A percentile compares a stretch with the other conserved stretches of the same genome.
phyloP scores from a whole-genome alignment of 2,888 invertebrate species.

The Bimastos eiseni region DNA sequence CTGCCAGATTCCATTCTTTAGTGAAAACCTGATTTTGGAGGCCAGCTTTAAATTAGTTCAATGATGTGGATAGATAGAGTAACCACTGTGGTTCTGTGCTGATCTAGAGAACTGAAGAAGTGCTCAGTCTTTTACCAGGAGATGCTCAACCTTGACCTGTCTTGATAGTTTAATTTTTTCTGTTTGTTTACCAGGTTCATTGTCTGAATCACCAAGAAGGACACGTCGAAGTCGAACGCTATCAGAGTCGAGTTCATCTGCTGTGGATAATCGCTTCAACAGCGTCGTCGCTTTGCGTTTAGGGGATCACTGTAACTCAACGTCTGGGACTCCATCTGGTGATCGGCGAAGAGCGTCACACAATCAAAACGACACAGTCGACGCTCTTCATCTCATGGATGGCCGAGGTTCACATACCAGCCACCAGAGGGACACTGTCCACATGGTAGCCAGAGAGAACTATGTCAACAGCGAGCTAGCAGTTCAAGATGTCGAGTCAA shows the following conservation, averaged over 20 bases:
- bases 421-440: background rate
- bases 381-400: slow-evolving; percentile 21
- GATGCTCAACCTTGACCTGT: background rate
- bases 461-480: background rate
- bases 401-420: background rate
- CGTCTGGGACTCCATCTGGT: background rate
- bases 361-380: background rate
- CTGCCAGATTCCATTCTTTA: too few species aligned
- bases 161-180: background rate
- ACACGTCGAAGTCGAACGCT: background rate
- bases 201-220: background rate
- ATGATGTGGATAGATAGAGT: background rate
- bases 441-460: background rate
- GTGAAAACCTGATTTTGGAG: too few species aligned
- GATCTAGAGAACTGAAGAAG: background rate
- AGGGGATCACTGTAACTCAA: background rate
- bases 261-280: background rate
- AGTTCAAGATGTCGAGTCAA: background rate
- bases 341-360: background rate
- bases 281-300: background rate
- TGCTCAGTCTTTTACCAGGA: background rate
- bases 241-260: slow-evolving; percentile 8
- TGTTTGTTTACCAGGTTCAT: background rate
- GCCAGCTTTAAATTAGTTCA: too few species aligned
- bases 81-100: background rate